Base-by-base conservation (phyloP, 2,888 invertebrate genomes). In the Pachliopta kotzebuea region DNA sequence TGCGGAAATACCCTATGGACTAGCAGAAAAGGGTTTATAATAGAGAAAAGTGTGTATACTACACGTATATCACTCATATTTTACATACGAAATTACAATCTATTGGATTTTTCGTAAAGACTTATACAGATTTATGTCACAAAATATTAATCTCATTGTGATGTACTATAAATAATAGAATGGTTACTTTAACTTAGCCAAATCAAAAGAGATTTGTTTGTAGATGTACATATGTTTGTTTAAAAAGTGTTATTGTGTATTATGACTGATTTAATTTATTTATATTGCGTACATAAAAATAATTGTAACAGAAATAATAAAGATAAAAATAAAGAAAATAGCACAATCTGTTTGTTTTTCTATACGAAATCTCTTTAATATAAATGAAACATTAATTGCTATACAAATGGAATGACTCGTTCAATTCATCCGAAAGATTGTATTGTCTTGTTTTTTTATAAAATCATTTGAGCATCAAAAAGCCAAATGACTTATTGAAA, bases 401-500 rank as follows among this genome's bases (percentile, higher is more conserved):
- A 2, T 58, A 49, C 54, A 60, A 61, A 21, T 53, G 50, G 24
- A 18, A 59, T 62, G 62, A 66, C 58, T 62, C 20, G 45, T 80
- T 84, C 82, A 78, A 81, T 76, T 69, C 73, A 71, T 68, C 68
- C 69, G 76, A 72, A 67, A 69, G 63, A 60, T 69, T 65, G 67
- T 69, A 73, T 67, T 73, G 75, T 70, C 77, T 76, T 52, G 23
- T 21, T 52, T 83, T n/a, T 78, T 60, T 26, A 74, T 76, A 77
- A 78, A 84, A 85, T 86, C 83, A 86, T 85, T 86, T 84, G 78
- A 84, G 83, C 86, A 84, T 84, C 86, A 82, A 84, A 80, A 78
- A 80, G 75, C 77, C 76, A 82, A 84, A 86, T 86, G 85, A 81
- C 81, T 79, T 80, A 77, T 71, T 71, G 76, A 72, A 74, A 71